Evolutionary conservation across 2,797 vertebrate genomes (phyloP).

Genomic region (Cottoperca gobio): DNA sequence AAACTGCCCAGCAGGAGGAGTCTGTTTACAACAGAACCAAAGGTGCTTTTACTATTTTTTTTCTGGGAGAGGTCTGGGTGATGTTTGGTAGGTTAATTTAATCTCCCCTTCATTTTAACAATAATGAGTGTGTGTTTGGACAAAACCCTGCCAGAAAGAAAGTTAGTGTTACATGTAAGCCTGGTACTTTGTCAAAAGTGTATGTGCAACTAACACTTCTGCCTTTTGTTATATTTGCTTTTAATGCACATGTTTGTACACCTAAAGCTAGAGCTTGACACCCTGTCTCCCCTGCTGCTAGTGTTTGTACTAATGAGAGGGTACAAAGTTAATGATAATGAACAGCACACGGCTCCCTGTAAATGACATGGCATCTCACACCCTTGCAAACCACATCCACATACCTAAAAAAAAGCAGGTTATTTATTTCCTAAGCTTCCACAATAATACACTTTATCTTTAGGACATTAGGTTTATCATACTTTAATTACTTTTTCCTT

Average conservation of each 20-base stretch:
- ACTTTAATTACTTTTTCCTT: neutral
- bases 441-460: neutral
- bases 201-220: neutral
- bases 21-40: conserved; percentile 44
- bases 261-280: conserved; percentile 14
- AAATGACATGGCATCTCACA: conserved; percentile 43
- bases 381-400: conserved; percentile 53
- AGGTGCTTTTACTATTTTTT: conserved; percentile 31
- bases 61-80: conserved; percentile 18
- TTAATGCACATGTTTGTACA: conserved; percentile 9
- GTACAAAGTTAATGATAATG: conserved; percentile 40
- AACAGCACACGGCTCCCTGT: conserved; percentile 45
- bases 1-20: conserved; percentile 61
- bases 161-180: neutral
- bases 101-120: conserved; percentile 25
- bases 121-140: conserved; percentile 28
- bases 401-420: conserved; percentile 10
- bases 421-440: neutral
- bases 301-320: conserved; percentile 67
- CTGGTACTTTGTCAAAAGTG: neutral
- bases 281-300: conserved; percentile 40
- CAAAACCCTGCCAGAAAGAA: neutral
- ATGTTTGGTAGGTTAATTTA: conserved; percentile 30
- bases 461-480: neutral
- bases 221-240: neutral